Evolutionary conservation across 2,797 vertebrate genomes (phyloP), one percentile per base, ranked within the genome.

Genomic region (Tapera naevia): DNA sequence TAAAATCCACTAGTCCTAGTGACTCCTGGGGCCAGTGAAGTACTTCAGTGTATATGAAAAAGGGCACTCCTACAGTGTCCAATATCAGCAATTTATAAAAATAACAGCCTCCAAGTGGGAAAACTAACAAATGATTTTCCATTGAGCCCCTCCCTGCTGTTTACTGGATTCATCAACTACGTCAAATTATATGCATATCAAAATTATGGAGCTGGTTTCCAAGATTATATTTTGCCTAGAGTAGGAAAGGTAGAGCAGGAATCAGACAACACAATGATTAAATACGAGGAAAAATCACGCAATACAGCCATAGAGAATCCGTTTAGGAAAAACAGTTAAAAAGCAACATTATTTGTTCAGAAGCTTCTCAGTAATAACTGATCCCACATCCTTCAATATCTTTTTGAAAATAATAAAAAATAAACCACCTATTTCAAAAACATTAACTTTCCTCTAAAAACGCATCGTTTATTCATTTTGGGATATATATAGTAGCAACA

Each of bases 1-100:
- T 98, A 98, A 98, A 98, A 98, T 97, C 96, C 96, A 97, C 97
- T 96, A 97, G 96, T 97, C 96, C 97, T 97, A 86, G 92, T 97
- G 97, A 97, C 97, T 98, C 97, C 97, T 97, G 95, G 97, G 96
- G 97, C 96, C 96, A 97, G 95, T 94, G 95, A 97, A 98, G 95
- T 97, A 95, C 94, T 98, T 97, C 94, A 88, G 95, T 73, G 88
- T 96, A 67, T 95, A 95, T 94, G 96, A 94, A 97, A 97, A 96
- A 97, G 96, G 97, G 96, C 94, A 97, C 92, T 98, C 97, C 97
- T 72, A 97, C 96, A 94, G 97, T 97, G 97, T 97, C 97, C 97
- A 97, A 96, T 97, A 96, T 97, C 97, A 96, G 96, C 97, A 96
- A 97, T 98, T 98, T 97, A 97, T 95, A 97, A 97, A 97, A 97